Percentiles rank a stretch among this genome's conserved stretches.
These are phyloP conservation scores for Beris morrisii DNA, from an alignment of 2,888 invertebrate species.

Conservation along the genomic window DNA sequence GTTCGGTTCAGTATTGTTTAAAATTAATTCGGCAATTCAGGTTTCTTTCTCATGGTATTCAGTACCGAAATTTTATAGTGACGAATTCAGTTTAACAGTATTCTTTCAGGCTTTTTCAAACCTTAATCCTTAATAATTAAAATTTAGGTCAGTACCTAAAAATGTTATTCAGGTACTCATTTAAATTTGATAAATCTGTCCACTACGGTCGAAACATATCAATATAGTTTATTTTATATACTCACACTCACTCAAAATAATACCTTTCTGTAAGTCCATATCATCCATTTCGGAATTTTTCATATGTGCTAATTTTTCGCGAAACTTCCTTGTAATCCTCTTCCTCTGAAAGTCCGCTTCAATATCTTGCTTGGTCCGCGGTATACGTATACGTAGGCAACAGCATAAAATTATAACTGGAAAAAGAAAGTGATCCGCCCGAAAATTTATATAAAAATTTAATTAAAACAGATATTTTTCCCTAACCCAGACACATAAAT, in stretches of 20 bases:
- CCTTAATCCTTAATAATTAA: no score
- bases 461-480: constrained; percentile 9
- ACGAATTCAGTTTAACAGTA: no score
- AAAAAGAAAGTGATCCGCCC: constrained; percentile 3
- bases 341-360: constrained; percentile 88
- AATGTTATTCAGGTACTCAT: no score
- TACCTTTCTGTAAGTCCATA: constrained; percentile 57
- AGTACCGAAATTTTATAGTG: no score
- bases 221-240: no score
- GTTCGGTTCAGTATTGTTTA: no score
- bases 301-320: constrained; percentile 77
- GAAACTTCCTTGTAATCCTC: constrained; percentile 79
- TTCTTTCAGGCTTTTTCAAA: no score
- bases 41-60: no score
- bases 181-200: no score
- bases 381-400: constrained; percentile 87
- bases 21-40: no score
- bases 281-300: constrained; percentile 83
- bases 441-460: constrained; percentile 7
- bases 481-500: constrained; percentile 64
- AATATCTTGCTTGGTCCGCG: constrained; percentile 92
- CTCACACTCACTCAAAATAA: neutral
- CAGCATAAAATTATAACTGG: constrained; percentile 85
- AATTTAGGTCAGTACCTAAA: no score
- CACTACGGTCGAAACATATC: no score